A percentile compares a stretch with the other conserved stretches of the same genome.
phyloP scores from a whole-genome alignment of 2,797 vertebrate genomes.

The Hylomyscus alleni region DNA sequence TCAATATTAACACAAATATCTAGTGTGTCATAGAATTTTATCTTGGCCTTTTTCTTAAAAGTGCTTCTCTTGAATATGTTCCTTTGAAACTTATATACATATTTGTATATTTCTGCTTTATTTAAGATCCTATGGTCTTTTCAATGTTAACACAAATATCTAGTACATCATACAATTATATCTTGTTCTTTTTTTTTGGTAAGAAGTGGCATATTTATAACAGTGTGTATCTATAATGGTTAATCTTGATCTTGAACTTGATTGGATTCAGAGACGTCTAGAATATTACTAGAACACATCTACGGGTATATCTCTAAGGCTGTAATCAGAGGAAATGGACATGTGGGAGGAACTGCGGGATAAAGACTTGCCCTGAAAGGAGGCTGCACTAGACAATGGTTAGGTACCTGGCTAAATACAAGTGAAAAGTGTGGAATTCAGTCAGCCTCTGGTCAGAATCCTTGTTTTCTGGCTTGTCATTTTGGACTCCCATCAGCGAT shows the following conservation, averaged over 20 bases:
- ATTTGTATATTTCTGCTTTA: slow-evolving; percentile 33
- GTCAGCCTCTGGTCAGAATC: not conserved
- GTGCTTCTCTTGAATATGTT: not conserved
- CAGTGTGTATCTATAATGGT: not conserved
- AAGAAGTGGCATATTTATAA: not conserved
- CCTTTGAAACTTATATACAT: slow-evolving; percentile 29
- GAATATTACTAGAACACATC: not conserved
- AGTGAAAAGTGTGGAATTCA: not conserved
- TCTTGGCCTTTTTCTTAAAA: not conserved
- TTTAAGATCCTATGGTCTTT: slow-evolving; percentile 35
- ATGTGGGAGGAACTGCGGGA: not conserved
- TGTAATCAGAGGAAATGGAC: too few species aligned
- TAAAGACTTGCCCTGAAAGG: too few species aligned
- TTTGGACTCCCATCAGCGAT: not conserved
- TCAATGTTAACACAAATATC: slow-evolving; percentile 26
- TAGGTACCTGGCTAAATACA: not conserved
- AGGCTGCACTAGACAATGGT: too few species aligned
- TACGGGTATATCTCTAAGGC: not conserved
- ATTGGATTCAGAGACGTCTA: not conserved
- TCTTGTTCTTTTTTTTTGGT: slow-evolving; percentile 10
- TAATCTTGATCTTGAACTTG: not conserved
- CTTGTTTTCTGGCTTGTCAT: not conserved
- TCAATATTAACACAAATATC: slow-evolving; percentile 29
- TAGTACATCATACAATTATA: slow-evolving; percentile 13
- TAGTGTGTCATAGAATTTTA: slow-evolving; percentile 19